Base-by-base conservation (phyloP, 2,113 vertebrate species). In the Hydrolagus affinis region DNA sequence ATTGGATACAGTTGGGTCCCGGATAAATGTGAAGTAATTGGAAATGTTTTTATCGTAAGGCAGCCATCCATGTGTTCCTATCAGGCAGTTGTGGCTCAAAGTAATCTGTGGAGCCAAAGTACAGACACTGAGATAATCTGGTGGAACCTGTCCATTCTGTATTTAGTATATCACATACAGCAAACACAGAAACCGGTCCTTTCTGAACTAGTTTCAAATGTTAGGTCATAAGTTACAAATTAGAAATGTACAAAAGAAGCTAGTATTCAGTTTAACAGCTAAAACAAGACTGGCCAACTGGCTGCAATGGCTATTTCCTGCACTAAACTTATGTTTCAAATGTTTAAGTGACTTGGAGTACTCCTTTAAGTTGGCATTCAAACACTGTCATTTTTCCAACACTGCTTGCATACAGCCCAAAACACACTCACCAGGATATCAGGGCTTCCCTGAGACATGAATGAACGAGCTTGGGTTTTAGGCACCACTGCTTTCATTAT, bases 11-110 rank as follows among this genome's bases (percentile, higher is more conserved):
- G 96, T 96, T 88, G 96, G 96, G 90, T 99, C 97, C 88, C 92
- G 98, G 86, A 97, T 95, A 91, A 99, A 99, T 28, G 97, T 99
- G 90, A 98, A 99, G 90, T 99, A 98, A 93, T 98, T 99, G 90
- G 96, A 98, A 89, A 98, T 98, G 89, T 93, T 97, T 93, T 94
- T 96, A 87, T 99, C 97, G 72, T 98, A 99, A 78, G 97, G 95
- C 86, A 99, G 93, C 97, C 97, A 99, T 60, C 97, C 97, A 21
- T 99, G 97, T 28, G 94, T 97, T 89, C 97, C 97, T 85, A 98
- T 91, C 89, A 98, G 71, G 14, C 93, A 95, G 89, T 95, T 97
- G 91, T 95, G 92, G 89, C 94, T 98, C 87, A 96, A 78, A 0
- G 96, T 98, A 87, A 98, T 90, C 97, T 98, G 88, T 69, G 25